These are phyloP conservation scores for Malthinus seriepunctatus DNA, from an alignment of 2,888 invertebrate species.

Conservation along the genomic window DNA sequence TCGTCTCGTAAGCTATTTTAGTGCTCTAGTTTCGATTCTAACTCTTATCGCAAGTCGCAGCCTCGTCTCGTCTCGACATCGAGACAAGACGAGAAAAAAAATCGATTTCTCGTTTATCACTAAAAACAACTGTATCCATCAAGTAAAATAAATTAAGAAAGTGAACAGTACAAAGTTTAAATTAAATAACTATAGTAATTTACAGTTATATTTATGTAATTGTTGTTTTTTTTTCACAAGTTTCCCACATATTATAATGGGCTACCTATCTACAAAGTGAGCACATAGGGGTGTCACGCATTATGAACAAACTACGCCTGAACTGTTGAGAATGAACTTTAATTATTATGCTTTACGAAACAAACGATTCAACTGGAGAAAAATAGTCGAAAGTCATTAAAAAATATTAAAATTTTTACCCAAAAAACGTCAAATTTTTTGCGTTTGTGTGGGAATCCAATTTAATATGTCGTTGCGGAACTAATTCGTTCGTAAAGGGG, in stretches of 20 bases:
- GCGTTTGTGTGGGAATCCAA: not conserved
- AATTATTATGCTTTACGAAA: constrained; percentile 3
- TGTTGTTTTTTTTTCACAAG: not conserved
- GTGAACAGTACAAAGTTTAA: too few relatives aligned
- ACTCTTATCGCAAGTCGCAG: too few relatives aligned
- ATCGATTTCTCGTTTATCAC: too few relatives aligned
- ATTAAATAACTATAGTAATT: too few relatives aligned
- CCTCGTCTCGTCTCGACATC: too few relatives aligned
- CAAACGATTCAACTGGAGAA: not conserved
- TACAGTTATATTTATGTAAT: too few relatives aligned
- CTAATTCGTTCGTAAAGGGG: not conserved
- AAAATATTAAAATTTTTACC: not conserved
- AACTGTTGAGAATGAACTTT: constrained; percentile 11
- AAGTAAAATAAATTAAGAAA: too few relatives aligned
- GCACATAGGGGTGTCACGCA: constrained; percentile 14
- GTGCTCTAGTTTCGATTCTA: too few relatives aligned
- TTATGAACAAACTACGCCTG: constrained; percentile 15
- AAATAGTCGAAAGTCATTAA: constrained; percentile 3
- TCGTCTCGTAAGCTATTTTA: too few relatives aligned
- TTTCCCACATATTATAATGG: not conserved
- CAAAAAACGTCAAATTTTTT: not conserved
- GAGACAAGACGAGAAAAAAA: too few relatives aligned
- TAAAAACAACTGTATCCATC: too few relatives aligned
- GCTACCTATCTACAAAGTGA: not conserved
- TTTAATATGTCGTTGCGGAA: not conserved